Evolutionary conservation across 2,797 vertebrate species (phyloP).

Genomic region (Momotus momota): DNA sequence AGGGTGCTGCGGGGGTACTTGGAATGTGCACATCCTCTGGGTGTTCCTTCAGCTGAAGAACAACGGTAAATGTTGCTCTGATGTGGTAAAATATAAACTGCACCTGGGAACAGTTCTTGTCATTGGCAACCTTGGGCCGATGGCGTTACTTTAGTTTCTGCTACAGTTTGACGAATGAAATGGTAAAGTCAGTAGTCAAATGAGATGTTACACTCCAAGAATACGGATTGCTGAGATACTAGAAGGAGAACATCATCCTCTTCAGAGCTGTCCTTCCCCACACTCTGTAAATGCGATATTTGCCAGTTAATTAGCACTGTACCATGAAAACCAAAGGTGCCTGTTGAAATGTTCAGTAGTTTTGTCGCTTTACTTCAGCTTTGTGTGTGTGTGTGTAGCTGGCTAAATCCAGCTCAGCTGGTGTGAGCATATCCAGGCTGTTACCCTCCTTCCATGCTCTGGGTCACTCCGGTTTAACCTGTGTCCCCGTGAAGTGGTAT

Average conservation of each 20-base stretch:
- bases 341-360: no score
- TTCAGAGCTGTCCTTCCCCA: neutral
- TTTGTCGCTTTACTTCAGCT: neutral
- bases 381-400: neutral
- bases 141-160: neutral
- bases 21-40: neutral
- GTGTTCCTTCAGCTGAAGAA: neutral
- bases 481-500: neutral
- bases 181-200: neutral
- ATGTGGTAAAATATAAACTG: neutral
- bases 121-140: neutral
- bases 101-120: neutral
- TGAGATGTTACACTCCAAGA: rapidly evolving
- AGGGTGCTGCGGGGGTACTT: neutral
- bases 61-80: neutral
- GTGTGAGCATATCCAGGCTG: neutral
- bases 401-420: neutral
- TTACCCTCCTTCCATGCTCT: rapidly evolving
- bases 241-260: neutral
- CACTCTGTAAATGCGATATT: neutral
- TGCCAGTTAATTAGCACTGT: neutral
- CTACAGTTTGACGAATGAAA: neutral
- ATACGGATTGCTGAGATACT: neutral
- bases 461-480: rapidly evolving
- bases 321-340: neutral